These are phyloP conservation scores for Ciona savignyi DNA, from an alignment of 23 tunicate species.

Conservation along the genomic window DNA sequence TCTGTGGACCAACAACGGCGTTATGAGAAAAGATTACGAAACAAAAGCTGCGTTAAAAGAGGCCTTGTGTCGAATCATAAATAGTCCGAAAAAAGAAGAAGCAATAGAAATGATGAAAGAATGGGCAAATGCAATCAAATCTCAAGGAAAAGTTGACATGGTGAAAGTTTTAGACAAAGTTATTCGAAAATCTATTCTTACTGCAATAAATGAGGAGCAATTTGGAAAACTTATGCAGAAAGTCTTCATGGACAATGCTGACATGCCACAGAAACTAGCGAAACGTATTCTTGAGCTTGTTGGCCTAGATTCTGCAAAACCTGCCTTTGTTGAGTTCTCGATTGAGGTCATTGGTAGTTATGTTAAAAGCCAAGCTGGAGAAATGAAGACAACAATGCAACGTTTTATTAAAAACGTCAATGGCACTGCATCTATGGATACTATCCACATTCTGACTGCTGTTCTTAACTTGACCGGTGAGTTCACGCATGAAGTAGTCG, in stretches of 20 bases:
- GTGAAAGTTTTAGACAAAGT: background rate
- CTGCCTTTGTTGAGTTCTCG: background rate
- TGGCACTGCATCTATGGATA: background rate
- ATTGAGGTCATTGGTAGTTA: background rate
- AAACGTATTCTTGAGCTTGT: conserved; percentile 1
- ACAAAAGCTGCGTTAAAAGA: background rate
- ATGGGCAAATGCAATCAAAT: background rate
- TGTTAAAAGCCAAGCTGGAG: background rate
- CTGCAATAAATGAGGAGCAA: background rate
- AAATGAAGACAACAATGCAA: background rate
- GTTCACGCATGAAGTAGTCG: background rate
- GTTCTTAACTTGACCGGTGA: conserved; percentile 3
- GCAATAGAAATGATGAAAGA: conserved; percentile 8
- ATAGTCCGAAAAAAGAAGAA: background rate
- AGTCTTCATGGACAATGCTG: background rate
- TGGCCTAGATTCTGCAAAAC: conserved; percentile 2
- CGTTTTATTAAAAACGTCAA: background rate
- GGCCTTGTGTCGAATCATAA: background rate
- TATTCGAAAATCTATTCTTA: background rate
- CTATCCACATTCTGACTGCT: conserved; percentile 4
- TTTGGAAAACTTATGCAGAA: background rate
- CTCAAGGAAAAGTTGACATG: background rate
- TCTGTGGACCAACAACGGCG: conserved; percentile 6
- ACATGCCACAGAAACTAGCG: background rate
- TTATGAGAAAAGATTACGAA: background rate